Conservation (phyloP, 1,140 invertebrate species). For the Pogonognathellus flavescens region DNA sequence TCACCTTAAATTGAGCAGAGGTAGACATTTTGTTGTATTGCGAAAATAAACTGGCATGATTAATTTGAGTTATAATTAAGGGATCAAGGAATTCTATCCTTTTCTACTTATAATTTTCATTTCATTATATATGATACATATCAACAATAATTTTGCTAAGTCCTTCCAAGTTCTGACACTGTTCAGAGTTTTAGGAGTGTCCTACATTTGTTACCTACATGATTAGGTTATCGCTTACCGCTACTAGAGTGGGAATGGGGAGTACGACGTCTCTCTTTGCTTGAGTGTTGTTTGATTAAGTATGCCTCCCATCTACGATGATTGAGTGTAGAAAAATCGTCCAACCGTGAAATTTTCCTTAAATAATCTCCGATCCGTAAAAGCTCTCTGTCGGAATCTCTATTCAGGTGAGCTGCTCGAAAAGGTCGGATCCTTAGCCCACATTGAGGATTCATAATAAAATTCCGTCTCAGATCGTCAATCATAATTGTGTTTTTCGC, state of each 20-base stretch:
- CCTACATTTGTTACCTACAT: too few relatives aligned
- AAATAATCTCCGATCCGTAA: conserved; percentile 87
- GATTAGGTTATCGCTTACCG: neutral
- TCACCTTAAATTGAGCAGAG: too few relatives aligned
- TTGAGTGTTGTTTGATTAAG: conserved; percentile 52
- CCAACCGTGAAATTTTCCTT: conserved; percentile 83
- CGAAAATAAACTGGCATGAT: too few relatives aligned
- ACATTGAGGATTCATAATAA: conserved; percentile 97
- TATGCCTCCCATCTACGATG: conserved; percentile 89
- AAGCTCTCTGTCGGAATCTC: conserved; percentile 87
- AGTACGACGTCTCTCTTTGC: conserved; percentile 5
- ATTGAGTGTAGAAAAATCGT: conserved; percentile 87
- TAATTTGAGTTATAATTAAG: too few relatives aligned
- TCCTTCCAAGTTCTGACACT: too few relatives aligned
- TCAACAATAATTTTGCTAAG: too few relatives aligned
- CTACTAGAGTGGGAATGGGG: conserved; percentile 11
- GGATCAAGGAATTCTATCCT: too few relatives aligned
- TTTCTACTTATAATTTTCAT: too few relatives aligned
- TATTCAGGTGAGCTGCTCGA: conserved; percentile 88
- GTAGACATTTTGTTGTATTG: too few relatives aligned
- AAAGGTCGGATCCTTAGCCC: conserved; percentile 81
- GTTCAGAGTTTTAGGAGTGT: too few relatives aligned
- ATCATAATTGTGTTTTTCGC: conserved; percentile 98
- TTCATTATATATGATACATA: too few relatives aligned
- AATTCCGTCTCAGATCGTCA: conserved; percentile 96